A percentile compares a stretch with the other conserved stretches of the same genome.
These are phyloP conservation scores for Acipenser oxyrinchus DNA, from an alignment of 2,797 vertebrate genomes.

Conservation along the genomic window DNA sequence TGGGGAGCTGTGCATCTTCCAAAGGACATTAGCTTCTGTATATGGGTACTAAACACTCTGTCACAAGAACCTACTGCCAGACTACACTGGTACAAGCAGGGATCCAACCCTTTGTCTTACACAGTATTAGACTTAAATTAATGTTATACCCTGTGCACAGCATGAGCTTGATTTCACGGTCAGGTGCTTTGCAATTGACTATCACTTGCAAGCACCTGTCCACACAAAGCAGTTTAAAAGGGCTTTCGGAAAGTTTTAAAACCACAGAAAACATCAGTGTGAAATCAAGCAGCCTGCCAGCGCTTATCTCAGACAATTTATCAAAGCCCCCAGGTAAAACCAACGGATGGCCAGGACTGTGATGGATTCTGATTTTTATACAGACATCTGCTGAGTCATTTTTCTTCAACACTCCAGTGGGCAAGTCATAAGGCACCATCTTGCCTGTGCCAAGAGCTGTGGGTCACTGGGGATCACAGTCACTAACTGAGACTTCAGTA, in stretches of 20 bases:
- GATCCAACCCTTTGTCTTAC: too few species aligned
- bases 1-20: too few species aligned
- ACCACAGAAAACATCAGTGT: not conserved
- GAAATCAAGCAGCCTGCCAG: conserved; percentile 1
- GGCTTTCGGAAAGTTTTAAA: not conserved
- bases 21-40: too few species aligned
- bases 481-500: not conserved
- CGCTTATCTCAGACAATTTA: not conserved
- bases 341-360: not conserved
- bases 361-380: not conserved
- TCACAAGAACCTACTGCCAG: too few species aligned
- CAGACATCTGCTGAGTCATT: conserved; percentile 11
- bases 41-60: too few species aligned
- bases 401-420: conserved; percentile 10
- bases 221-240: too few species aligned
- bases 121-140: too few species aligned
- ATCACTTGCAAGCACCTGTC: too few species aligned
- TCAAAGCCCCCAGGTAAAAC: not conserved
- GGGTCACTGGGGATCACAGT: not conserved
- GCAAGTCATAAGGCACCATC: conserved; percentile 5
- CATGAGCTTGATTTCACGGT: too few species aligned
- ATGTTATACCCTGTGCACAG: too few species aligned
- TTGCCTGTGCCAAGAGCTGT: conserved; percentile 2
- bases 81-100: too few species aligned
- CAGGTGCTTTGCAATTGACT: too few species aligned